Evolutionary conservation across 2,797 vertebrate species (phyloP), one percentile per base, ranked within the genome.

Genomic region (Cephalopachus bancanus): DNA sequence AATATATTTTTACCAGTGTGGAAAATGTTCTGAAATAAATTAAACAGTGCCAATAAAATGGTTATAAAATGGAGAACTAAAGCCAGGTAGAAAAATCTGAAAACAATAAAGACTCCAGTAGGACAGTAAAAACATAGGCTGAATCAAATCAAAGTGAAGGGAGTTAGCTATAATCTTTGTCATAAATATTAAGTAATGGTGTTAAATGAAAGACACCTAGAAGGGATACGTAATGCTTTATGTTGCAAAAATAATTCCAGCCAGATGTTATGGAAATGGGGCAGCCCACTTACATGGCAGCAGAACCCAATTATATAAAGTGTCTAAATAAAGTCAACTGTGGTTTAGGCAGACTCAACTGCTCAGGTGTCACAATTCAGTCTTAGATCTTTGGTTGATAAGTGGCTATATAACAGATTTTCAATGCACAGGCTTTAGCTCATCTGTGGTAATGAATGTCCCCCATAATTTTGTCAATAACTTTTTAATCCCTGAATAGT

Each of bases 1-100:
- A 95, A 85, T 78, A 92, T 85, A 81, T 93, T 96, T 95, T 95
- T 85, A 87, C 28, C 75, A 94, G 28, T 33, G 65, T 75, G 37
- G 86, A 95, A 96, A 94, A 95, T 15, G n/a, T 80, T 62, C 65
- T 86, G 91, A 94, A 89, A 87, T 97, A 96, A 95, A 95, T 90
- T 94, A 94, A 97, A 59, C 20, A 79, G 30, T 80, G 64, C 60
- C 75, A 89, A 89, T 93, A 91, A 93, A 88, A 95, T 92, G 86
- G 74, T 74, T 85, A 86, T 55, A 96, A 96, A 96, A 93, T 80
- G 93, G 85, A 95, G 65, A 49, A 24, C 64, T 3, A 44, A 37
- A 83, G 55, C 28, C 85, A 95, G 64, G 96, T n/a, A 85, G 83
- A 95, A 93, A 96, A 96, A 95, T 86, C 51, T 93, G 83, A 91